Evolutionary conservation across 2,888 invertebrate genomes (phyloP).

Genomic region (Drosophila histrio): DNA sequence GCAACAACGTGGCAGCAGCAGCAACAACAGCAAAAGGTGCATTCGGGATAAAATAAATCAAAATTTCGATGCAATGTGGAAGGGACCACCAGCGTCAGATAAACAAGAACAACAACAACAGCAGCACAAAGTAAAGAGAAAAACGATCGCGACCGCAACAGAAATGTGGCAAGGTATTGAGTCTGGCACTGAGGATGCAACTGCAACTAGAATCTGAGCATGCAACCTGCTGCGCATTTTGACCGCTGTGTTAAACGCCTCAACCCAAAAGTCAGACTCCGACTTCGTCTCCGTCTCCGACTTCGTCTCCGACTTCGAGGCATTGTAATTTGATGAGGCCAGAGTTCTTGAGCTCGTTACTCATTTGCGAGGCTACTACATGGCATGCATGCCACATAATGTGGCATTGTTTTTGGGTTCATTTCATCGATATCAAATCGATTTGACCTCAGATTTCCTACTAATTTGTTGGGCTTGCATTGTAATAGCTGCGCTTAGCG

Average conservation of each 20-base stretch:
- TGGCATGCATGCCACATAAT: slow-evolving; percentile 35
- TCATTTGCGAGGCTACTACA: slow-evolving; percentile 55
- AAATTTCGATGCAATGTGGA: slow-evolving; percentile 61
- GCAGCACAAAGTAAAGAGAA: slow-evolving; percentile 18
- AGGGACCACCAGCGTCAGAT: slow-evolving; percentile 71
- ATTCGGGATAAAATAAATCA: slow-evolving; percentile 67
- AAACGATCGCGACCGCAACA: slow-evolving; percentile 29
- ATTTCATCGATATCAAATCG: slow-evolving; percentile 73
- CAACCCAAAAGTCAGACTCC: slow-evolving; percentile 6
- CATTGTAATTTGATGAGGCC: slow-evolving; percentile 54
- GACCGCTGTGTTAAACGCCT: slow-evolving; percentile 60
- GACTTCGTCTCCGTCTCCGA: background rate
- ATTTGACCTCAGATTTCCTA: slow-evolving; percentile 60
- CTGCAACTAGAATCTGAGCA: slow-evolving; percentile 22
- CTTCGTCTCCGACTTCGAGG: background rate
- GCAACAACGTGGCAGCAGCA: background rate
- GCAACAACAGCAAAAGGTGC: slow-evolving; percentile 51
- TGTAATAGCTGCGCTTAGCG: slow-evolving; percentile 34
- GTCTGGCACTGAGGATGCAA: slow-evolving; percentile 35
- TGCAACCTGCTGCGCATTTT: slow-evolving; percentile 67
- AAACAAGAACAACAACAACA: slow-evolving; percentile 49
- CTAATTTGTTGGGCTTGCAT: slow-evolving; percentile 55
- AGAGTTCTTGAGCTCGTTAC: slow-evolving; percentile 65
- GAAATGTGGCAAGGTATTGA: slow-evolving; percentile 22
- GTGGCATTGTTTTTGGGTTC: slow-evolving; percentile 41